Conservation (phyloP, 2,888 invertebrate species). For the Drosophila fungiperda region DNA sequence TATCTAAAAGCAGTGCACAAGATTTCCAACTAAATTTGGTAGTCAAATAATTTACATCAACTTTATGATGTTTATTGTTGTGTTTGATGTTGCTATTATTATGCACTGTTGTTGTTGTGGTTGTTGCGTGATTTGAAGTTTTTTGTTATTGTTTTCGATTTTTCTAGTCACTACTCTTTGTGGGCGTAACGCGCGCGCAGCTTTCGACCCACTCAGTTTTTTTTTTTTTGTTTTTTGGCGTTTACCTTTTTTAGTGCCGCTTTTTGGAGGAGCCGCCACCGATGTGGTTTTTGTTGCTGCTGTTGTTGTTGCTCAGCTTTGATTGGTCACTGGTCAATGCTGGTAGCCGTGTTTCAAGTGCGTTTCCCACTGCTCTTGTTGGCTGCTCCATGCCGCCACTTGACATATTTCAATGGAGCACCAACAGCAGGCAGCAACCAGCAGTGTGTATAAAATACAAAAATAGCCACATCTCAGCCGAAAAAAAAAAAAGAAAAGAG, state of each 20-base stretch:
- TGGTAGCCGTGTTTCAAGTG: conserved; percentile 69
- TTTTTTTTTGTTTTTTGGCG: conserved; percentile 17
- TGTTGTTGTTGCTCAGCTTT: conserved; percentile 57
- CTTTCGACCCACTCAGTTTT: conserved; percentile 67
- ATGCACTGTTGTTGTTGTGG: conserved; percentile 26
- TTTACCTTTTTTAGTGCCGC: conserved; percentile 76
- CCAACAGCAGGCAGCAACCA: conserved; percentile 16
- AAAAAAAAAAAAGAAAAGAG: conserved; percentile 12
- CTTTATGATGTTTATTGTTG: conserved; percentile 71
- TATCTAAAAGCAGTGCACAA: conserved; percentile 48
- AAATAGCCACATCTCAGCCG: conserved; percentile 53
- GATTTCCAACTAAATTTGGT: conserved; percentile 81
- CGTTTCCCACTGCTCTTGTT: conserved; percentile 45
- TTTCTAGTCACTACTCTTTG: conserved; percentile 45
- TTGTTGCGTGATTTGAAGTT: conserved; percentile 77
- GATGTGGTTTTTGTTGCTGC: conserved; percentile 38
- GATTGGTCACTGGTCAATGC: conserved; percentile 70
- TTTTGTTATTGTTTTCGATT: conserved; percentile 57
- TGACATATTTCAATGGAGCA: conserved; percentile 73
- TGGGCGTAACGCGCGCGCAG: conserved; percentile 73
- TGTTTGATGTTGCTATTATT: conserved; percentile 45
- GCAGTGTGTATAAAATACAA: conserved; percentile 55
- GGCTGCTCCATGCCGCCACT: conserved; percentile 58
- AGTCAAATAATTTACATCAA: conserved; percentile 78
- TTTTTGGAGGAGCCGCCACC: conserved; percentile 58